Evolutionary conservation across 2,888 invertebrate species (phyloP).

Genomic region (Synanthedon formicaeformis): DNA sequence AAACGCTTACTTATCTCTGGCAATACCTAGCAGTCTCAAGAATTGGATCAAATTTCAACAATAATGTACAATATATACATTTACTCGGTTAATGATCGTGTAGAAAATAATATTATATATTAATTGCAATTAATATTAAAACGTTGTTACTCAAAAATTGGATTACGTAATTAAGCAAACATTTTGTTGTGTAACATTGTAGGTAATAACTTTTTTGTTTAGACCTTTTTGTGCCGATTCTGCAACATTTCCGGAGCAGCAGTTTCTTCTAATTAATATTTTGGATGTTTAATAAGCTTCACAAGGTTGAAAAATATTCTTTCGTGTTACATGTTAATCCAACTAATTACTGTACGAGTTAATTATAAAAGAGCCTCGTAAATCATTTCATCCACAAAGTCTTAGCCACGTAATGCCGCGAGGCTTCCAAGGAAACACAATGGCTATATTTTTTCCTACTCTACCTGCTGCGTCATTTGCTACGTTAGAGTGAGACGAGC

Average conservation of each 20-base stretch:
- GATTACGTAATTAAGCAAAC: too few species aligned
- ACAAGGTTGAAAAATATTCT: constrained; percentile 44
- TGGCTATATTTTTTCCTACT: constrained; percentile 40
- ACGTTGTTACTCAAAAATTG: too few species aligned
- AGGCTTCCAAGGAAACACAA: constrained; percentile 54
- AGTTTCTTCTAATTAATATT: constrained; percentile 33
- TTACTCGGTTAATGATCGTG: too few species aligned
- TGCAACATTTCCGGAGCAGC: constrained; percentile 11
- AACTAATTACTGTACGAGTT: constrained; percentile 56
- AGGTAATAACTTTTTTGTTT: too few species aligned
- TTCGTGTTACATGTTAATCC: constrained; percentile 54
- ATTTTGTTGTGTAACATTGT: too few species aligned
- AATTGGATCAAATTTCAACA: too few species aligned
- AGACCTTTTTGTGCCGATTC: too few species aligned
- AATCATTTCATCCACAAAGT: constrained; percentile 51
- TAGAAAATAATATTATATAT: too few species aligned
- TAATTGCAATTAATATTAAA: too few species aligned
- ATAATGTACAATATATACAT: too few species aligned
- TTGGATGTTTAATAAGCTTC: constrained; percentile 31
- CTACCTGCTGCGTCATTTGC: constrained; percentile 17
- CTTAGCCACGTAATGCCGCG: constrained; percentile 39
- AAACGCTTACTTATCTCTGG: too few species aligned
- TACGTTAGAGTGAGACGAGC: constrained; percentile 41
- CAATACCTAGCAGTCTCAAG: too few species aligned
- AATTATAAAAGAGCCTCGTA: constrained; percentile 55